These are phyloP conservation scores for Setipinna tenuifilis DNA, from an alignment of 2,797 vertebrate genomes.

Conservation along the genomic window DNA sequence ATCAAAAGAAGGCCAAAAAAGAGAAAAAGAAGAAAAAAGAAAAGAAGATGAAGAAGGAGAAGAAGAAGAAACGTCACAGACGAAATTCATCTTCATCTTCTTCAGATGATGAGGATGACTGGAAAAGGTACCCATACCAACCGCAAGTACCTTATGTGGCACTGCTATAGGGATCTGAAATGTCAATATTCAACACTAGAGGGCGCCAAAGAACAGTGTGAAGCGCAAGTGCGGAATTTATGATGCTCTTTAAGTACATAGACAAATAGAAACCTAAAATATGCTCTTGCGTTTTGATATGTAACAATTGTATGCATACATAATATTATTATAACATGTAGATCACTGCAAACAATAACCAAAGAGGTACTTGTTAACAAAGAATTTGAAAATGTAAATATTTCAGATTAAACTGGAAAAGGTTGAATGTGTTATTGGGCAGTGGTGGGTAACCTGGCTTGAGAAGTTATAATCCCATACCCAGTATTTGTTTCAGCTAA, in stretches of 20 bases:
- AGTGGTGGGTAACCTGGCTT: too few relatives aligned
- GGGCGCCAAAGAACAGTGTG: slow-evolving; percentile 57
- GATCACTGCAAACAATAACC: too few relatives aligned
- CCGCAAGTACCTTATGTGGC: neutral
- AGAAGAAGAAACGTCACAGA: slow-evolving; percentile 72
- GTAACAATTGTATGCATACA: neutral
- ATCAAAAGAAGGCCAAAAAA: slow-evolving; percentile 83
- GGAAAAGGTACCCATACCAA: slow-evolving; percentile 64
- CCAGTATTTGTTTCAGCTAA: too few relatives aligned
- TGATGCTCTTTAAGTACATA: neutral
- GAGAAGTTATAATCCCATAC: too few relatives aligned
- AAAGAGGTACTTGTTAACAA: too few relatives aligned
- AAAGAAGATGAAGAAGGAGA: slow-evolving; percentile 78
- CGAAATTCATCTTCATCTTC: slow-evolving; percentile 61
- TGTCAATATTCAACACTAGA: slow-evolving; percentile 62
- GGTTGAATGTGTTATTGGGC: too few relatives aligned
- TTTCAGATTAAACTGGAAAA: too few relatives aligned
- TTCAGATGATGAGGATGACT: slow-evolving; percentile 66
- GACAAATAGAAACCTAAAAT: neutral
- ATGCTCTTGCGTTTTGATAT: neutral
- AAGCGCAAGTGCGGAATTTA: neutral
- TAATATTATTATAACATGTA: too few relatives aligned
- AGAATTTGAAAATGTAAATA: too few relatives aligned
- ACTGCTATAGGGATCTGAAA: too few relatives aligned
- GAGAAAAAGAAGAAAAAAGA: slow-evolving; percentile 84